A percentile compares a stretch with the other conserved stretches of the same genome.
phyloP scores from a whole-genome alignment of 2,113 vertebrate species.

The Sula dactylatra region DNA sequence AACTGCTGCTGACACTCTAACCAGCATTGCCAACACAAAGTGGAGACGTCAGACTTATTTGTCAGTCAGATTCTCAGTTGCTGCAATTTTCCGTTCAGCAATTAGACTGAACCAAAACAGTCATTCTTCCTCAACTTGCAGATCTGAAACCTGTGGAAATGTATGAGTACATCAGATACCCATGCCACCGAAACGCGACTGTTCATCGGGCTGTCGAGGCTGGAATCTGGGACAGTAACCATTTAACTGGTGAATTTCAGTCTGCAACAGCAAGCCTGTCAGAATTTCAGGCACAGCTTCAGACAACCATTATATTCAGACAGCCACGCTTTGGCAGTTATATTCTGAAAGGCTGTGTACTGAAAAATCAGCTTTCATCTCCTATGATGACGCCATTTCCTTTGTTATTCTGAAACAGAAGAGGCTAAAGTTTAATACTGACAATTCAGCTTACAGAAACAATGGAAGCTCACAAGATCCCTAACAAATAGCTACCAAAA shows the following conservation, averaged over 20 bases:
- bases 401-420: background rate
- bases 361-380: conserved; percentile 19
- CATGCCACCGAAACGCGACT: accelerated
- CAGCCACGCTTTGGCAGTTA: background rate
- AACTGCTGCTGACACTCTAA: background rate
- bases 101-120: background rate
- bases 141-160: background rate
- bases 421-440: background rate
- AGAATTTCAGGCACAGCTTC: background rate
- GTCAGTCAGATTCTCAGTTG: background rate
- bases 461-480: background rate
- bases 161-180: background rate
- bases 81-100: background rate
- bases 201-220: background rate
- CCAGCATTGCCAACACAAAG: background rate
- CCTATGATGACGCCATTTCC: background rate
- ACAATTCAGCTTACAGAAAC: conserved; percentile 1
- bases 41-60: background rate
- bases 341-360: background rate
- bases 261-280: background rate
- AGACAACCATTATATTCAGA: background rate
- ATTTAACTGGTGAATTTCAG: background rate
- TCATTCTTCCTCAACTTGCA: background rate
- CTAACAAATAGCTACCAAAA: background rate
- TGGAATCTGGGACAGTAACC: background rate